Evolutionary conservation across 2,113 vertebrate genomes (phyloP), one percentile per base, ranked within the genome.

Genomic region (Columba janthina): DNA sequence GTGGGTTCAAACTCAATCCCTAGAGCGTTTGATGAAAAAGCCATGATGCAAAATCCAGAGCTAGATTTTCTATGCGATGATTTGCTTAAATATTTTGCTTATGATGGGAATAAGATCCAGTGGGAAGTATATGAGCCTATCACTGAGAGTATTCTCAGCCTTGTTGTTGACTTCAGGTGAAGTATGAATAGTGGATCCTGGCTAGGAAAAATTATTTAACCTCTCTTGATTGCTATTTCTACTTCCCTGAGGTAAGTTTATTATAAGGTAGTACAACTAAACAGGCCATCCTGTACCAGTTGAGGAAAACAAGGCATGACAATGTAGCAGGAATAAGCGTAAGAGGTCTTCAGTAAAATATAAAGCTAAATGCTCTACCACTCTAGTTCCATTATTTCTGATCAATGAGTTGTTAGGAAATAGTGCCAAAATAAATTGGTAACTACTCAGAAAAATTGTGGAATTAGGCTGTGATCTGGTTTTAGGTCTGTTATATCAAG

Each of bases 1-100:
- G 67, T 8, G 3, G 32, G 71, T 95, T 87, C 85, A 76, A 76
- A 66, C 26, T 54, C 76, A 83, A 93, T 88, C 89, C 51, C 67
- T 95, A 1, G 32, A 90, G 85, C 60, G 94, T 88, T 54, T 89
- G 78, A 85, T 85, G 78, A 95, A 83, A 91, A 94, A 88, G 19
- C 67, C 90, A 56, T 94, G 78, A 95, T 94, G 67, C 60, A 76
- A 90, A 89, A 48, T 74, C 82, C 93, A 96, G 74, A 88, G 46
- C 50, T 85, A 73, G 62, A 89, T 81, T 78, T 87, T 79, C 36
- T 57, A 91, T 26, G 70, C 51, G 93, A 93, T 72, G 54, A 96
- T 91, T 79, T 91, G 56, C 78, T 85, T 90, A 88, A 88, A 94
- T 66, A 28, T 17, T 71, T 86, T 71, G 42, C 76, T 81, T 66